Evolutionary conservation across 2,888 invertebrate genomes (phyloP).

Genomic region (Drosophila leonis): DNA sequence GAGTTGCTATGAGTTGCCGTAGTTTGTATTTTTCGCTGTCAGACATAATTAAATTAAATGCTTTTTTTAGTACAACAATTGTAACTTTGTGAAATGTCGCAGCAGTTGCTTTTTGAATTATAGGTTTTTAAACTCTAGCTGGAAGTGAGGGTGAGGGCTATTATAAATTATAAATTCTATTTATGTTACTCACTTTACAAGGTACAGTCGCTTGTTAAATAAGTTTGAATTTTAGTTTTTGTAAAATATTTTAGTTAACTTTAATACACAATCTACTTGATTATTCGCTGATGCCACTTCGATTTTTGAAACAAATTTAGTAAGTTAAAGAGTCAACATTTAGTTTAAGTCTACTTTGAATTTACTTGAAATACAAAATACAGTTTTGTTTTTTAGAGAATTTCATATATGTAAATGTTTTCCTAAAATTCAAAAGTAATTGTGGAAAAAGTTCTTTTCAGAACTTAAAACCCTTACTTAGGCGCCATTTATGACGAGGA

Average conservation of each 20-base stretch:
- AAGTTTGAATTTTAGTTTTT: neutral
- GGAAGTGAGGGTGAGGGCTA: too few species aligned
- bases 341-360: too few species aligned
- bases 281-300: too few species aligned
- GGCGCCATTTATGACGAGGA: too few species aligned
- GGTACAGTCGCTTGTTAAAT: neutral
- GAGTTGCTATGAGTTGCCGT: neutral
- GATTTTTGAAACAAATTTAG: too few species aligned
- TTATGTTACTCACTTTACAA: neutral
- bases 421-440: too few species aligned
- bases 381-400: too few species aligned
- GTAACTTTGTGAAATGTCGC: neutral
- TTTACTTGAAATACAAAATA: too few species aligned
- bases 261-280: neutral
- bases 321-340: too few species aligned
- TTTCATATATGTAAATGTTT: too few species aligned
- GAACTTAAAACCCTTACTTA: too few species aligned
- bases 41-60: neutral
- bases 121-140: neutral
- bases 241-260: neutral
- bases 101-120: neutral
- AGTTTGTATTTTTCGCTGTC: neutral
- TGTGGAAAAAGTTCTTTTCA: too few species aligned
- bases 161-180: neutral
- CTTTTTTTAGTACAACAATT: neutral